Base-by-base conservation (phyloP, 2,888 invertebrate genomes). In the Ichneumon xanthorius region DNA sequence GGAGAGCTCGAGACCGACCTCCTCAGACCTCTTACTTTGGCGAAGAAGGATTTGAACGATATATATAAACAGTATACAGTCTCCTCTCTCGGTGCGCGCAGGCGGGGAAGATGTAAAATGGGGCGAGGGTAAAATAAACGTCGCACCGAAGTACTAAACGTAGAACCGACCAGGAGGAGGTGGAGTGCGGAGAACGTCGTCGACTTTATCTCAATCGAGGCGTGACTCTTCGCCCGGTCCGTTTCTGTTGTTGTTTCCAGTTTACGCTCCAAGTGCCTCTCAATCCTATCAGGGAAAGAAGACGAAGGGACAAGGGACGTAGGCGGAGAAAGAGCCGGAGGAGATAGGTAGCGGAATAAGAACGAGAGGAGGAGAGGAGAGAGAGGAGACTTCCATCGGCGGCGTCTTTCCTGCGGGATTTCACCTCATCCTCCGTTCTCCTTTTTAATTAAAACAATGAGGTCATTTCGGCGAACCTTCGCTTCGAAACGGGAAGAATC, bases 391-490 rank as follows among this genome's bases (percentile, higher is more conserved):
- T 79, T 80, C 55, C 80, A 68, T 72, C 75, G 76, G 65, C 81
- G 82, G 87, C 89, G 87, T 89, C 89, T 89, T 88, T 89, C 88
- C 88, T 88, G 88, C 76, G 88, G 88, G 88, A 87, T 88, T 89
- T 80, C 87, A 77, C 86, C 83, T 73, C 83, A 75, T 86, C 70
- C 84, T 79, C 85, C 88, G 83, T 87, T 87, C 89, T 82, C 84
- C 86, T 87, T 91, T 92, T 92, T 93, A 93, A 93, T 93, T 93
- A 93, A 93, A 93, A 92, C 91, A 92, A 92, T 93, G 92, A 93
- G 92, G 92, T 90, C 87, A 88, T 88, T 89, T 83, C 84, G 81
- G 87, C 84, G 87, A 86, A 86, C 82, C 86, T 87, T 81, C 80
- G 68, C 72, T 85, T 87, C 87, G 86, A 87, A 88, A 88, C 87